Base-by-base conservation (phyloP, 1,140 invertebrate genomes). In the Heliconius hewitsoni region DNA sequence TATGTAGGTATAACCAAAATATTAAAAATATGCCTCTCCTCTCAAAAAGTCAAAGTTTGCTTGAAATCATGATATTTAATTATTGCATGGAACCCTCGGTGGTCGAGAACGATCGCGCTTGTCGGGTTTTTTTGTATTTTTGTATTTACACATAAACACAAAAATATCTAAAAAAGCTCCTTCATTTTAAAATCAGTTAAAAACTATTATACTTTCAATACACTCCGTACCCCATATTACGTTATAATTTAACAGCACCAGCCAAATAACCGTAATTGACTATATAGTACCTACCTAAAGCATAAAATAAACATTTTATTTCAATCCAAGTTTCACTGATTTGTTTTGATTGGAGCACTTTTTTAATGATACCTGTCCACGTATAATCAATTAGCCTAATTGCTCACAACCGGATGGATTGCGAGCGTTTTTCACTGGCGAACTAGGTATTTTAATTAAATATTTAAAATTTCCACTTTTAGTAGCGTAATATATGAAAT, bases 321-420 rank as follows among this genome's bases (percentile, higher is more conserved):
- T 66, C 60, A 66, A 23, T 13, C 60, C 9, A 27, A 13, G 27
- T 66, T 27, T 16, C 27, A 16, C 60, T 66, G 60, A 66, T 66
- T 66, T 66, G 60, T 66, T 66, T 66, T 66, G 60, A 66, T 66
- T 66, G 60, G 27, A 66, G 60, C 60, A 13, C 60, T 66, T 66
- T 66, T 66, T 66, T 66, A 66, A 66, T 66, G 60, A 66, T 66
- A 66, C 23, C 60, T 27, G 60, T 66, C 60, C 27, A 66, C 60
- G 60, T 66, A 66, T 66, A 66, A 66, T 66, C 60, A 66, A 66
- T 66, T 66, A 66, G 60, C 23, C 60, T 66, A 66, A 66, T 66
- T 66, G 60, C 60, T 66, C 23, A 66, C 60, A 66, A 66, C 60
- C 23, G 60, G n/a, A 66, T 66, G 60, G 60, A 13, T 66, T 30